A percentile compares a stretch with the other conserved stretches of the same genome.
Conservation (phyloP, 1,140 invertebrate genomes). For the Trinorchestia longiramus region DNA sequence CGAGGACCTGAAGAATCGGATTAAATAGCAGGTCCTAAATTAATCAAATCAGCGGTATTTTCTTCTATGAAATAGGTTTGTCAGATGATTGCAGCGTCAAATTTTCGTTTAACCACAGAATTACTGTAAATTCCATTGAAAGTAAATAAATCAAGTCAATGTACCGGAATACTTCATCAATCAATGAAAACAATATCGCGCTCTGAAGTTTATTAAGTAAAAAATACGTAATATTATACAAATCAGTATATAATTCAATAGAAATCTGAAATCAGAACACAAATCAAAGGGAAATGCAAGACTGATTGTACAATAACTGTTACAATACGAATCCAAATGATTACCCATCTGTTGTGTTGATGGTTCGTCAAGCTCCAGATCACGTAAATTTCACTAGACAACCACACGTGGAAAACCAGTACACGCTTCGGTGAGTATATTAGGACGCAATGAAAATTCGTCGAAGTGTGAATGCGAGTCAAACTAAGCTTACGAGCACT, state of each 20-base stretch:
- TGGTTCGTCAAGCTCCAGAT: neutral
- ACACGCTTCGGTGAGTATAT: neutral
- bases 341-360: neutral
- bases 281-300: conserved; percentile 40
- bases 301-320: conserved; percentile 29
- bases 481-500: no score
- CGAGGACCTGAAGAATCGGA: no score
- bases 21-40: no score
- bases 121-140: no score
- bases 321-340: neutral
- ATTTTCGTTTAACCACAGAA: no score
- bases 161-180: neutral
- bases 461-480: neutral
- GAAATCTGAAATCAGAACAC: conserved; percentile 48
- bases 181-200: neutral
- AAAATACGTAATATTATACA: conserved; percentile 36
- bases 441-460: neutral
- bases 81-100: no score
- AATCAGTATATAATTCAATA: conserved; percentile 50
- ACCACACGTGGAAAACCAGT: neutral
- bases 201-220: conserved; percentile 30
- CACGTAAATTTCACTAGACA: neutral
- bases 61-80: no score
- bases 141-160: neutral
- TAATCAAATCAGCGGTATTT: no score